Evolutionary conservation across 1,140 invertebrate genomes (phyloP), one percentile per base, ranked within the genome.

Genomic region (Megalonaias nervosa): DNA sequence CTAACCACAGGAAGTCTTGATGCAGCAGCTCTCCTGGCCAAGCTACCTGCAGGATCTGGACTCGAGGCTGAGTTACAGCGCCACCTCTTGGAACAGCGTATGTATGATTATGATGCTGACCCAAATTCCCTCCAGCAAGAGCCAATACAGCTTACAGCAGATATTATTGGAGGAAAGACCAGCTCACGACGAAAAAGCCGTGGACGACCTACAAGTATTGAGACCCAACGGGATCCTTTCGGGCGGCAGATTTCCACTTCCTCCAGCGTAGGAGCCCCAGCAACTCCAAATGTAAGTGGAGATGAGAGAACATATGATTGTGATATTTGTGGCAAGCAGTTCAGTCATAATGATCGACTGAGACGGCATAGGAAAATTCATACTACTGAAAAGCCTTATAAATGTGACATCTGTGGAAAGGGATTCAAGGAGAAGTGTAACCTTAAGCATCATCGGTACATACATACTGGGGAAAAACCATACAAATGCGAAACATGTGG

Each of bases 381-480:
- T 64, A 77, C 75, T 21, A 48, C 75, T 6, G 75, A 77, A 64
- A 77, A 77, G 60, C 75, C 75, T 16, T 77, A 77, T 62, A 82
- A 82, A 60, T 88, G 85, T 82, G 97, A 97, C 87, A 94, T 96
- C 88, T 98, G 97, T 89, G 96, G 96, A 13, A 75, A 80, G 15
- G 68, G 64, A 16, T 87, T 87, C 65, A 81, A 76, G 4, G 65
- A 80, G 31, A 84, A 79, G 0, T 75, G 71, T 65, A 76, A 77
- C 38, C 77, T 86, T 21, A 74, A 80, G 57, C 75, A 77, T 38
- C 86, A 88, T 74, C 75, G 77, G 56, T 95, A 95, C 64, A 94
- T 95, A 38, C 82, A 86, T 59, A 84, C 85, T 5, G 75, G 75
- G 72, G 79, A 84, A 23, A 83, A 84, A 62, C 77, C 80, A 23